These are phyloP conservation scores for Adineta ricciae DNA, from an alignment of 2,888 invertebrate species.

Conservation along the genomic window DNA sequence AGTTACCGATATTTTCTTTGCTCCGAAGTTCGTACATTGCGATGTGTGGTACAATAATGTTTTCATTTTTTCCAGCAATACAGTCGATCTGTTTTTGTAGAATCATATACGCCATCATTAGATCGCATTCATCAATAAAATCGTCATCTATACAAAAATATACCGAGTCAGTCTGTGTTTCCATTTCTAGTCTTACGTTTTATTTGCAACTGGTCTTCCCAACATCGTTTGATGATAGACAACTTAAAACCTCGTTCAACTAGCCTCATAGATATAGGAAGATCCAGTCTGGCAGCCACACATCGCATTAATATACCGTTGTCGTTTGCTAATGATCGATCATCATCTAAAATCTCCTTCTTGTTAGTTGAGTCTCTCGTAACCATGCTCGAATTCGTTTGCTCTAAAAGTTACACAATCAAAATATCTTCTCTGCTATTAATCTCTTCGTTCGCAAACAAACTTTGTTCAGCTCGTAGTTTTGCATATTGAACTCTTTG, in stretches of 20 bases:
- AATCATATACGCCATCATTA: background rate
- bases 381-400: too few relatives aligned
- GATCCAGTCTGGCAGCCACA: background rate
- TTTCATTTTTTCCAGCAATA: background rate
- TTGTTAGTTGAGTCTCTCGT: too few relatives aligned
- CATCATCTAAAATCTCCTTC: too few relatives aligned
- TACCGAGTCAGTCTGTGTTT: too few relatives aligned
- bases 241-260: background rate
- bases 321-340: background rate
- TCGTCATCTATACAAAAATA: background rate
- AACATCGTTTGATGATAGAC: background rate
- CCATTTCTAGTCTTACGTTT: background rate
- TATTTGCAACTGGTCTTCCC: background rate
- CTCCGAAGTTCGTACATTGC: background rate
- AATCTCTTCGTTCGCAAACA: too few relatives aligned
- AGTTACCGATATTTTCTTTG: background rate
- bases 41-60: background rate
- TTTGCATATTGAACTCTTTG: background rate
- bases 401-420: background rate
- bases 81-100: background rate
- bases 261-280: background rate
- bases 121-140: background rate
- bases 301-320: background rate
- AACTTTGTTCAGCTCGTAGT: background rate
- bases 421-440: background rate